phyloP scores from a whole-genome alignment of 2,797 vertebrate genomes.

The Melanogrammus aeglefinus region DNA sequence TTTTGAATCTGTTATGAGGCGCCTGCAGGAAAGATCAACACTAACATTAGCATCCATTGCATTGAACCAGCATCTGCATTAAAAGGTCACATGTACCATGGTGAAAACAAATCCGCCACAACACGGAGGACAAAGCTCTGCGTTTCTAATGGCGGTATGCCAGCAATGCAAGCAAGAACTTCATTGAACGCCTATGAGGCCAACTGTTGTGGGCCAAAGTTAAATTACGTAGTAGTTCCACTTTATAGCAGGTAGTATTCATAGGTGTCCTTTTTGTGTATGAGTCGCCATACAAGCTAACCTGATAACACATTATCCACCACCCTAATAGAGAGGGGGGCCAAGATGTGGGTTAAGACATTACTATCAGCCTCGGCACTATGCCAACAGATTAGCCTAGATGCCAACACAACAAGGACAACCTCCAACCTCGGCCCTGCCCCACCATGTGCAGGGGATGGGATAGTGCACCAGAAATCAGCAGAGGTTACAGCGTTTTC shows the following conservation, averaged over 20 bases:
- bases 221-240: not conserved
- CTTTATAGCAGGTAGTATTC: not conserved
- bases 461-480: not conserved
- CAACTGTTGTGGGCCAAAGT: not conserved
- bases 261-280: not conserved
- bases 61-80: conserved; percentile 20
- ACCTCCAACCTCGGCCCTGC: not conserved
- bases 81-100: not conserved
- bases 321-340: conserved; percentile 26
- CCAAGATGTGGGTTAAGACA: conserved; percentile 73
- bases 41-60: conserved; percentile 32
- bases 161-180: not conserved
- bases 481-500: not conserved
- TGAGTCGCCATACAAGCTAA: not conserved
- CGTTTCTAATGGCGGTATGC: not conserved
- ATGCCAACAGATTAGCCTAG: conserved; percentile 6
- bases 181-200: not conserved
- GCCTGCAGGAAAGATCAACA: conserved; percentile 74
- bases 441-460: not conserved
- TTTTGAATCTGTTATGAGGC: conserved; percentile 99
- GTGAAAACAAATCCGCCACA: not conserved
- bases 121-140: not conserved
- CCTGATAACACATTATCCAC: conserved; percentile 9
- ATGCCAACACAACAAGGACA: not conserved
- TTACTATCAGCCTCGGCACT: conserved; percentile 56